Conservation (phyloP, 2,113 vertebrate genomes). For the Meles meles region DNA sequence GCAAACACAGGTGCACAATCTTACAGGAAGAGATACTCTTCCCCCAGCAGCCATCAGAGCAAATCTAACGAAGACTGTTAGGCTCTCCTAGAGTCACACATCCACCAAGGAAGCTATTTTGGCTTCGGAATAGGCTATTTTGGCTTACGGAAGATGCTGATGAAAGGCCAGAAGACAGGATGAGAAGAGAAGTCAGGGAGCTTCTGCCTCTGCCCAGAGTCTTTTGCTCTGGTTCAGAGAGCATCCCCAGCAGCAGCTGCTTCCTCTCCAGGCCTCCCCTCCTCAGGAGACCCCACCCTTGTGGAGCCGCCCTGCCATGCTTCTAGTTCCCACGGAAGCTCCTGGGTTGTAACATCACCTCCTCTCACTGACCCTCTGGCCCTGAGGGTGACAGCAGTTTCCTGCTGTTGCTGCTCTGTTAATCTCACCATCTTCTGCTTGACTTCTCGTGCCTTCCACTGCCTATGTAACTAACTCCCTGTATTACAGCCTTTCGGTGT, state of each 20-base stretch:
- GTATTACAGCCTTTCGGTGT: not conserved
- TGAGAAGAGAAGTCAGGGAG: not conserved
- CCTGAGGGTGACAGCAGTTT: not conserved
- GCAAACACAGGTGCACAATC: not conserved
- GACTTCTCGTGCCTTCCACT: not conserved
- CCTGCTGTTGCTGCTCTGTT: not conserved
- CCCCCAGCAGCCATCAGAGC: not conserved
- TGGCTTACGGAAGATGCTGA: not conserved
- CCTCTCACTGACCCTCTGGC: not conserved
- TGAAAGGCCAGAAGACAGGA: not conserved
- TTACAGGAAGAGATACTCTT: not conserved
- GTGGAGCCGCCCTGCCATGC: not conserved
- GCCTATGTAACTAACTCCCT: not conserved
- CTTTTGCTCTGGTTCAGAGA: not conserved
- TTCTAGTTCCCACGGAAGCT: not conserved
- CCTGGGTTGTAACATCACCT: not conserved
- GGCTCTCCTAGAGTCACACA: not conserved
- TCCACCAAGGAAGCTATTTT: not conserved
- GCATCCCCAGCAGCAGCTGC: not conserved
- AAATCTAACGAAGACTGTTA: not conserved
- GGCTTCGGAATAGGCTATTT: not conserved
- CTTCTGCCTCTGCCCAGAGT: rapidly evolving
- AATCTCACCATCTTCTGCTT: not conserved
- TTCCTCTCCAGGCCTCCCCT: not conserved
- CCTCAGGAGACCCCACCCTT: not conserved